Evolutionary conservation across 2,797 vertebrate species (phyloP), one percentile per base, ranked within the genome.

Genomic region (Artibeus lituratus): DNA sequence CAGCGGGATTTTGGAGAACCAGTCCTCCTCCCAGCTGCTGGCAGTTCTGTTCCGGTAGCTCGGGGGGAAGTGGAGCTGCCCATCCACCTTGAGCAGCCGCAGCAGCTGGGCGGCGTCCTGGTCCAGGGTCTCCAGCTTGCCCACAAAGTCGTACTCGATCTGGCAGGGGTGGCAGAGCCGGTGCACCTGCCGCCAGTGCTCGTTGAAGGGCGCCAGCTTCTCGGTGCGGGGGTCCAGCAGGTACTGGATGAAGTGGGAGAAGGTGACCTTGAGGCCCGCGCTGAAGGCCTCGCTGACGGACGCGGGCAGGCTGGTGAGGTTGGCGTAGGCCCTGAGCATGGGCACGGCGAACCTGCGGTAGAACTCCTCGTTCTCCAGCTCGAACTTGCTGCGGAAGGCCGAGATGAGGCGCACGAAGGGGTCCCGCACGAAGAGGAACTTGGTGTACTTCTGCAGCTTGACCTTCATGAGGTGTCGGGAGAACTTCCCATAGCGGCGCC

Each of bases 331-430:
- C 98, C 19, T 98, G 98, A 99, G 98, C 99, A 99, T 99, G 94
- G 99, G 98, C 90, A 99, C 96, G 0, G 99, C 99, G 3, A 99
- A 99, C 39, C 97, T 98, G 9, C 98, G 99, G 97, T 99, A 99
- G 98, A 99, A 99, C 29, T 99, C 99, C 77, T 99, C 99, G 0
- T 99, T 99, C 97, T 98, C 98, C 96, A 99, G 98, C 97, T 99
- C 99, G 7, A 99, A 99, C 94, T 99, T 99, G 98, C 99, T 99
- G 97, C 99, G 99, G 94, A 99, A 99, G 97, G 99, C 99, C 0
- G 99, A 99, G 98, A 99, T 99, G 98, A 99, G 99, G 55, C 99
- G 99, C 14, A 99, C 99, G 0, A 99, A 99, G 51, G 99, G 99
- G 97, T 99, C 99, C 0, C 99, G 98, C 29, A 99, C 99, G 0